These are phyloP conservation scores for Arctocebus calabarensis DNA, from an alignment of 2,797 vertebrate species.

Conservation along the genomic window DNA sequence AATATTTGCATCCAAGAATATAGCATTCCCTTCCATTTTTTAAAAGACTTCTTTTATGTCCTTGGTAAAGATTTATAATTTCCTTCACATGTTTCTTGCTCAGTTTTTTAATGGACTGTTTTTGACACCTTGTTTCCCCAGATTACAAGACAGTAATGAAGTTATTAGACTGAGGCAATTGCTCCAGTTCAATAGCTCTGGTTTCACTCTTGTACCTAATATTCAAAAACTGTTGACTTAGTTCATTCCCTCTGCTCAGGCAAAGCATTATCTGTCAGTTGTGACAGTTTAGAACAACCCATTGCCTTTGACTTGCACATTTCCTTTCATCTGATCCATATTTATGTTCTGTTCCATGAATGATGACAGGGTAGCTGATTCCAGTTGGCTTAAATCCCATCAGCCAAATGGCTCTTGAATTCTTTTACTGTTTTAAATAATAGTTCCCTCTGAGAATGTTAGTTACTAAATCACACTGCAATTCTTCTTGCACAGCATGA, in stretches of 20 bases:
- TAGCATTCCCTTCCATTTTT: neutral
- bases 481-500: constrained; percentile 45
- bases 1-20: neutral
- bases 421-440: constrained; percentile 53
- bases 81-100: constrained; percentile 10
- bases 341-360: constrained; percentile 33
- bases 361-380: constrained; percentile 59
- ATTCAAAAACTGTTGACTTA: neutral
- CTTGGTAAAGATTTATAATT: constrained; percentile 37
- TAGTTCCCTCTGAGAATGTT: constrained; percentile 21
- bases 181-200: neutral
- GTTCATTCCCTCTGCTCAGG: neutral
- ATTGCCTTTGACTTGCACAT: neutral
- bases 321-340: constrained; percentile 28
- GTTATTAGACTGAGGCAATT: neutral
- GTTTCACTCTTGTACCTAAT: neutral
- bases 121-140: constrained; percentile 57
- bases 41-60: constrained; percentile 15
- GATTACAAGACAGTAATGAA: constrained; percentile 56
- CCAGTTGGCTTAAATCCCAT: constrained; percentile 50
- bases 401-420: constrained; percentile 12
- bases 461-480: constrained; percentile 57
- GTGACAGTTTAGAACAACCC: neutral
- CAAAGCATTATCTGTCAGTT: constrained; percentile 38
- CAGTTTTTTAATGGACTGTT: neutral